Evolutionary conservation across 1,140 invertebrate species (phyloP).

Genomic region (Brachionus calyciflorus): DNA sequence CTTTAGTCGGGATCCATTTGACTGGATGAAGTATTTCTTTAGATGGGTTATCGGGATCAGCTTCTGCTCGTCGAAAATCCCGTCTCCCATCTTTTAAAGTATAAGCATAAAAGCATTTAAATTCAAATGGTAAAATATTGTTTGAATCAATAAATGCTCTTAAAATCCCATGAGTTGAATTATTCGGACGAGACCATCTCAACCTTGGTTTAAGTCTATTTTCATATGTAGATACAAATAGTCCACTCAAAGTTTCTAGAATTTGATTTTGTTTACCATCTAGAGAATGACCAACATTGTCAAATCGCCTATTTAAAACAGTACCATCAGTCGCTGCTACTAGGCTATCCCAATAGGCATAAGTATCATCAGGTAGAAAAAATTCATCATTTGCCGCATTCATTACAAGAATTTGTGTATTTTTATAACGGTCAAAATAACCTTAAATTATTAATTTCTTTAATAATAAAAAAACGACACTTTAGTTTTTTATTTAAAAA

Average conservation of each 20-base stretch:
- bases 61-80: slow-evolving; percentile 12
- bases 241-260: slow-evolving; percentile 50
- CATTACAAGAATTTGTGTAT: slow-evolving; percentile 53
- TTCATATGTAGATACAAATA: slow-evolving; percentile 50
- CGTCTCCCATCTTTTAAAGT: slow-evolving; percentile 9
- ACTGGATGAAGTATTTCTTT: slow-evolving; percentile 5
- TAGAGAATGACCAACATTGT: slow-evolving; percentile 53
- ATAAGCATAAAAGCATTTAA: slow-evolving; percentile 7
- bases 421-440: slow-evolving; percentile 53
- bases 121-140: not conserved
- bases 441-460: too few relatives aligned
- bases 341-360: slow-evolving; percentile 5
- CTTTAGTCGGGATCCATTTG: slow-evolving; percentile 7
- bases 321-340: not conserved
- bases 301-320: slow-evolving; percentile 44
- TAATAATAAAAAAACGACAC: not conserved
- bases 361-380: slow-evolving; percentile 50
- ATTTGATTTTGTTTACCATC: slow-evolving; percentile 52
- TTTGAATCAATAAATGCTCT: slow-evolving; percentile 10
- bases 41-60: slow-evolving; percentile 8
- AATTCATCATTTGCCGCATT: slow-evolving; percentile 55
- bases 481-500: not conserved
- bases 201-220: not conserved
- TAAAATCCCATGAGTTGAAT: slow-evolving; percentile 43
- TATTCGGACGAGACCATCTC: slow-evolving; percentile 11